Evolutionary conservation across 2,113 vertebrate genomes (phyloP).

Genomic region (Peucedramus taeniatus): DNA sequence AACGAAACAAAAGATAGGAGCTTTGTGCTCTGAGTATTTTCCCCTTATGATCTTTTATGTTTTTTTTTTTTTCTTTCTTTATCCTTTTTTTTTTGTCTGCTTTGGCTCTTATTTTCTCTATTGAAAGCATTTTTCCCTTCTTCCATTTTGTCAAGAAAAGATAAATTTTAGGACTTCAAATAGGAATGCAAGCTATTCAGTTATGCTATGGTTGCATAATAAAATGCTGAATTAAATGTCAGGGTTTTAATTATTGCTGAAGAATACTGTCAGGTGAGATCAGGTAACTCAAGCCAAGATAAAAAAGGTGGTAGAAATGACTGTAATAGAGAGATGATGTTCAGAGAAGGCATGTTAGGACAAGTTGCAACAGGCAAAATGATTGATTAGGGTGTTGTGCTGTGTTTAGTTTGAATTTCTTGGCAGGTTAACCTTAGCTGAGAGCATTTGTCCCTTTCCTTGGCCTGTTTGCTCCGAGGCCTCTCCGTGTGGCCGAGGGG

Average conservation of each 20-base stretch:
- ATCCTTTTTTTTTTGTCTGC: background rate
- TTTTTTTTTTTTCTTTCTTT: background rate
- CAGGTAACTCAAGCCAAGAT: background rate
- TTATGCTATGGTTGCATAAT: background rate
- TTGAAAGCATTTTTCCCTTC: background rate
- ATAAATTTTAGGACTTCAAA: background rate
- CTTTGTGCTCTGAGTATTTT: background rate
- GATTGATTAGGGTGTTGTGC: background rate
- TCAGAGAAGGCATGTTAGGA: background rate
- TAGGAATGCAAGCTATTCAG: background rate
- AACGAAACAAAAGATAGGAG: background rate
- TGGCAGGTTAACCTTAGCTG: background rate
- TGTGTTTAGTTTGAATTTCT: background rate
- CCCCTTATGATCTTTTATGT: background rate
- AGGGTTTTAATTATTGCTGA: background rate
- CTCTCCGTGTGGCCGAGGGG: rapidly evolving
- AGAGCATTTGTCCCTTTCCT: background rate
- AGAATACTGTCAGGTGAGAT: background rate
- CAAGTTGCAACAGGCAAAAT: background rate
- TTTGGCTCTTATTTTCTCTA: background rate
- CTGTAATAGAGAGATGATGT: background rate
- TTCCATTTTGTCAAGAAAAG: background rate
- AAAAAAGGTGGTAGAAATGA: background rate
- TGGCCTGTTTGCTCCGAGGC: rapidly evolving
- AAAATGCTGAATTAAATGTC: constrained; percentile 9